These are phyloP conservation scores for Enteromius treurensis DNA, from an alignment of 2,797 vertebrate species.

Conservation along the genomic window DNA sequence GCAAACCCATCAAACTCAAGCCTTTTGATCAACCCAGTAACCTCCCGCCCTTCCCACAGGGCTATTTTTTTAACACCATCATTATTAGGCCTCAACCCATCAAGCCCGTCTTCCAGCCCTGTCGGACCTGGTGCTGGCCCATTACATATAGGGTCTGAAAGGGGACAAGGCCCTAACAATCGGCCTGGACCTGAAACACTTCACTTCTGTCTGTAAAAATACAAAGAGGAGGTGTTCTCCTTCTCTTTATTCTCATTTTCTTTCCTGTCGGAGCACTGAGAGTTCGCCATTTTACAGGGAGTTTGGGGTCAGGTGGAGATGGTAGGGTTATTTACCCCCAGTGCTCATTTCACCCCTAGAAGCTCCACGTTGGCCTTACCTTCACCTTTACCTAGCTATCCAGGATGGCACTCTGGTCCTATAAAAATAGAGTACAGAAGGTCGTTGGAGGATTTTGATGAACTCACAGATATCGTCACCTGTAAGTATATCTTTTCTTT, in stretches of 20 bases:
- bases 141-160: constrained; percentile 70
- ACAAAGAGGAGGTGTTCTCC: constrained; percentile 58
- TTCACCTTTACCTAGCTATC: constrained; percentile 73
- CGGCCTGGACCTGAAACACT: constrained; percentile 65
- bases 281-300: constrained; percentile 72
- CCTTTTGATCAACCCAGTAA: constrained; percentile 75
- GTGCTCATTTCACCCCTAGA: constrained; percentile 68
- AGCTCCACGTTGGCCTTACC: constrained; percentile 68
- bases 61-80: constrained; percentile 68
- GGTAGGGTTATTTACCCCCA: constrained; percentile 70
- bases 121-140: constrained; percentile 64
- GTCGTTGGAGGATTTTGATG: constrained; percentile 61
- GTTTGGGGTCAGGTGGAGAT: constrained; percentile 72
- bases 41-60: constrained; percentile 64
- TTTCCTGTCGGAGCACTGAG: constrained; percentile 67
- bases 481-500: constrained; percentile 62
- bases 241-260: constrained; percentile 67
- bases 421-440: constrained; percentile 69
- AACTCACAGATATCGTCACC: constrained; percentile 72
- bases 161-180: constrained; percentile 63
- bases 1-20: constrained; percentile 66
- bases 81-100: constrained; percentile 72
- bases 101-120: constrained; percentile 66
- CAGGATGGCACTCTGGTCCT: constrained; percentile 58
- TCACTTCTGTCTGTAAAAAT: constrained; percentile 71